These are phyloP conservation scores for Leptogaster cylindrica DNA, from an alignment of 2,888 invertebrate genomes.

Conservation along the genomic window DNA sequence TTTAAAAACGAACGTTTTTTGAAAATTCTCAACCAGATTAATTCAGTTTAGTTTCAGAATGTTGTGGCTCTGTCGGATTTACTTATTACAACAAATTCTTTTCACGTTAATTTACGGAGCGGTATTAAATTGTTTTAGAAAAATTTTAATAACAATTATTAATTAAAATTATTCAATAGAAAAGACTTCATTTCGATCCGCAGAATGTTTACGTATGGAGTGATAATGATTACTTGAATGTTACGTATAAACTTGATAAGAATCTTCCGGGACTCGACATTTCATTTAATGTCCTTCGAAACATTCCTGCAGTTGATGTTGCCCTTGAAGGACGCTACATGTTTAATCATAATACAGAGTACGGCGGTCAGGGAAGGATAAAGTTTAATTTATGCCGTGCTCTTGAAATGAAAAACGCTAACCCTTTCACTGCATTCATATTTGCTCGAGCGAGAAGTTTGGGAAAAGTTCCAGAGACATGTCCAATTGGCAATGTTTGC, in stretches of 20 bases:
- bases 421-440: constrained; percentile 10
- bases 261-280: background rate
- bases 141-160: too few relatives aligned
- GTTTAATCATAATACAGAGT: background rate
- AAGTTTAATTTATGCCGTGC: background rate
- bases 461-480: constrained; percentile 9
- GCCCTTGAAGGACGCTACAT: background rate
- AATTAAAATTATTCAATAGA: too few relatives aligned
- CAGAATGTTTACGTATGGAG: constrained; percentile 11
- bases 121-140: too few relatives aligned
- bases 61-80: too few relatives aligned
- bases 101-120: too few relatives aligned
- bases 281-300: background rate
- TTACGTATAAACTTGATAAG: background rate
- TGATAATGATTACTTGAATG: constrained; percentile 12
- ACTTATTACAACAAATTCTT: too few relatives aligned
- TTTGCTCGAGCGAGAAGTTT: constrained; percentile 4
- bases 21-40: too few relatives aligned
- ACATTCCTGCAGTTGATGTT: background rate
- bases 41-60: too few relatives aligned
- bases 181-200: constrained; percentile 1
- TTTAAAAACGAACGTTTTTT: too few relatives aligned
- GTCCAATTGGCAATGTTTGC: constrained; percentile 4
- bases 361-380: background rate
- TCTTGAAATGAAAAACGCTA: constrained; percentile 1